Conservation (phyloP, 2,888 invertebrate genomes). For the Malachius bipustulatus region DNA sequence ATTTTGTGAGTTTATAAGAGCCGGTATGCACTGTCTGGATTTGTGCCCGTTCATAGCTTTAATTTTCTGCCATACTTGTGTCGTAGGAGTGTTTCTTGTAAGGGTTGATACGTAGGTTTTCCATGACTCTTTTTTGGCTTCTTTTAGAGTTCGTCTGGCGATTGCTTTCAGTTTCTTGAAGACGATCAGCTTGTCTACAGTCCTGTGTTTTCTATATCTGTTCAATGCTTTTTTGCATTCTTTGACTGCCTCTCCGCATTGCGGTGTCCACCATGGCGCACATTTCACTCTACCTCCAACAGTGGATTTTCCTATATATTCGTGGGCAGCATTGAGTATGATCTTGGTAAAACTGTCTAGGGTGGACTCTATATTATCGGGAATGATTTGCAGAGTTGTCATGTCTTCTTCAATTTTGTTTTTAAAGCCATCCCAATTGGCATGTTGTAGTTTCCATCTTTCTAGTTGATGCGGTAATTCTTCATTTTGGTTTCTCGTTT, state of each 20-base stretch:
- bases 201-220: conserved; percentile 12
- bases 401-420: too few relatives aligned
- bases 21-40: conserved; percentile 9
- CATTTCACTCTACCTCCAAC: conserved; percentile 3
- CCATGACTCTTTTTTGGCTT: conserved; percentile 14
- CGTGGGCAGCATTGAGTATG: conserved; percentile 8
- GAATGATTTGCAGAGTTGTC: too few relatives aligned
- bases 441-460: conserved; percentile 9
- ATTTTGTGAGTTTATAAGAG: too few relatives aligned
- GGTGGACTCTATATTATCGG: conserved; percentile 7
- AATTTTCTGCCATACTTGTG: conserved; percentile 15
- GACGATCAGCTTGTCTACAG: too few relatives aligned
- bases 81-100: conserved; percentile 9
- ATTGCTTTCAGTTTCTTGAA: conserved; percentile 13
- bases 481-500: conserved; percentile 4
- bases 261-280: conserved; percentile 16
- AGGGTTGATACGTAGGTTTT: conserved; percentile 10
- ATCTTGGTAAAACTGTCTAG: conserved; percentile 2
- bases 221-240: conserved; percentile 14
- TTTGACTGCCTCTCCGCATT: conserved; percentile 11
- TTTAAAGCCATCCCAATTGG: conserved; percentile 10
- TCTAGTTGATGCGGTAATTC: not conserved
- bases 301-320: conserved; percentile 5
- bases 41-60: conserved; percentile 13
- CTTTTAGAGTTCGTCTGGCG: conserved; percentile 9